Conservation (phyloP, 2,888 invertebrate species). For the Nymphalis polychloros region DNA sequence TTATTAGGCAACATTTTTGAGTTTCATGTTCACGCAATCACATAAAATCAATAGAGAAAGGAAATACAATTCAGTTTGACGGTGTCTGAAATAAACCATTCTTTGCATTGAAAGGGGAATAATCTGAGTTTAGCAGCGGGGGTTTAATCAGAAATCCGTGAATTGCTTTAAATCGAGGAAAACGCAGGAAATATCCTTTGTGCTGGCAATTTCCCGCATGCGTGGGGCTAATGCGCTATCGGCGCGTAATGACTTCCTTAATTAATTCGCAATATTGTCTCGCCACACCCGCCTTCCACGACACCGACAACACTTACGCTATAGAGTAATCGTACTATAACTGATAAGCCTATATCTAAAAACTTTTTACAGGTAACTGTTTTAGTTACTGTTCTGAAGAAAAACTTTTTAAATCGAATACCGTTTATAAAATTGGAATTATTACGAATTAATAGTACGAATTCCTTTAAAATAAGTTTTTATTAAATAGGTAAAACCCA, state of each 20-base stretch:
- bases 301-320: slow-evolving; percentile 4
- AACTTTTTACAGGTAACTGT: too few relatives aligned
- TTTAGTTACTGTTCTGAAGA: too few relatives aligned
- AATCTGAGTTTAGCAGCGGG: slow-evolving; percentile 79
- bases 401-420: too few relatives aligned
- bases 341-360: too few relatives aligned
- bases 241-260: slow-evolving; percentile 81
- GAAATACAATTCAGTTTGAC: slow-evolving; percentile 80
- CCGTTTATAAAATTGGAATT: too few relatives aligned
- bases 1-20: too few relatives aligned
- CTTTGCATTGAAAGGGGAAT: slow-evolving; percentile 80
- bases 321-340: neutral
- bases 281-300: slow-evolving; percentile 22
- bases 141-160: slow-evolving; percentile 80
- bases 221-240: slow-evolving; percentile 78
- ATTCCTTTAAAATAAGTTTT: too few relatives aligned
- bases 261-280: slow-evolving; percentile 76
- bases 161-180: slow-evolving; percentile 82
- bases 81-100: slow-evolving; percentile 80
- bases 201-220: slow-evolving; percentile 78
- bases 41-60: slow-evolving; percentile 74
- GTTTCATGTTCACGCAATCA: slow-evolving; percentile 32
- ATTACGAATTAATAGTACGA: too few relatives aligned
- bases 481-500: too few relatives aligned
- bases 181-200: slow-evolving; percentile 81